Percentiles rank a stretch among this genome's conserved stretches.
Conservation (phyloP, 2,888 invertebrate species). For the Nephrotoma guestfalica region DNA sequence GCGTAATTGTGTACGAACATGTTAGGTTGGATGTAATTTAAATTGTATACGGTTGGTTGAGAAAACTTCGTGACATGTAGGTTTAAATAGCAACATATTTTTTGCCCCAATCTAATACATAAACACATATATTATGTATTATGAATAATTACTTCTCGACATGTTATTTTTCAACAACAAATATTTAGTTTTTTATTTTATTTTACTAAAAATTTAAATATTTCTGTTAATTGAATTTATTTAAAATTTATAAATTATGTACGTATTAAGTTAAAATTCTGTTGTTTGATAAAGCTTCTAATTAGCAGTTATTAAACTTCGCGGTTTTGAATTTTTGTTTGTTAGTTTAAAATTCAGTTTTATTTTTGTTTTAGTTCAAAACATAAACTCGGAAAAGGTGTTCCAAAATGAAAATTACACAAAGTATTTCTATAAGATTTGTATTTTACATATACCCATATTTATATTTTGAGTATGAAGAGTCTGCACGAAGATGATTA, state of each 20-base stretch:
- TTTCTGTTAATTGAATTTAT: neutral
- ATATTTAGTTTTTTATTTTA: neutral
- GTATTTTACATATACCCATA: too few species aligned
- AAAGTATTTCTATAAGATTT: too few species aligned
- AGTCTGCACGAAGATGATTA: too few species aligned
- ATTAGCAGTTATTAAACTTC: too few species aligned
- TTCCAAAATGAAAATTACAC: too few species aligned
- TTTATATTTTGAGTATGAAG: too few species aligned
- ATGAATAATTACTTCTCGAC: neutral
- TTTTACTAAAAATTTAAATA: neutral
- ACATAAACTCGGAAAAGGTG: too few species aligned
- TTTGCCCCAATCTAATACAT: neutral
- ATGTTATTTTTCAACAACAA: neutral
- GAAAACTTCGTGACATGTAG: neutral
- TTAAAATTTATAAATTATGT: neutral
- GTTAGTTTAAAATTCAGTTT: too few species aligned
- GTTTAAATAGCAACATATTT: neutral
- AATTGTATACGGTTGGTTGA: neutral
- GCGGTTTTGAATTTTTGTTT: too few species aligned
- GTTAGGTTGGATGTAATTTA: neutral
- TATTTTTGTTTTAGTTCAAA: too few species aligned
- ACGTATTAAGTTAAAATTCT: neutral
- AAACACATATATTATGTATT: neutral
- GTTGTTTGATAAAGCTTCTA: too few species aligned
- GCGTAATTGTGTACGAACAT: neutral